Evolutionary conservation across 2,888 invertebrate genomes (phyloP).

Genomic region (Siphlonurus alternatus): DNA sequence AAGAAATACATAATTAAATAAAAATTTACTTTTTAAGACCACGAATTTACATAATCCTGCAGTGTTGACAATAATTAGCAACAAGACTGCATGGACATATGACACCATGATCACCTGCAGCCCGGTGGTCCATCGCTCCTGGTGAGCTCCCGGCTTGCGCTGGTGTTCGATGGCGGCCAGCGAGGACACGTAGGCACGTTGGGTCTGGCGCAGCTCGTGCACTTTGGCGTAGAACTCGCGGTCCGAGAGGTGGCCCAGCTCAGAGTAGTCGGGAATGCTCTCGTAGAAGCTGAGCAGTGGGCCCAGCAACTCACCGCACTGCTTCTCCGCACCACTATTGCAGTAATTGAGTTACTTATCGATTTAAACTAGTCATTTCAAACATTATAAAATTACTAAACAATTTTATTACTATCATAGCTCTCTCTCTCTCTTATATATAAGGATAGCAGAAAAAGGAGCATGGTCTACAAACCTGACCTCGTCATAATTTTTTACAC

Average conservation of each 20-base stretch:
- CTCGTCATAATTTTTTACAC: too few species aligned
- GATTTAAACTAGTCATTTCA: too few species aligned
- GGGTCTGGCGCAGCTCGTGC: slow-evolving; percentile 45
- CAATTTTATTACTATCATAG: too few species aligned
- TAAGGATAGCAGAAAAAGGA: too few species aligned
- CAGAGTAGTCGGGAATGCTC: slow-evolving; percentile 64
- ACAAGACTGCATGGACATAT: too few species aligned
- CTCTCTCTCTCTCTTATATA: too few species aligned
- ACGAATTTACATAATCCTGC: too few species aligned
- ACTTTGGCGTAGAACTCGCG: slow-evolving; percentile 58
- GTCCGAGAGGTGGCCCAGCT: slow-evolving; percentile 55
- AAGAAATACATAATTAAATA: too few species aligned
- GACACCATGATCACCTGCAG: neutral
- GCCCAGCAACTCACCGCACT: slow-evolving; percentile 28
- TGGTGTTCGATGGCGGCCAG: neutral
- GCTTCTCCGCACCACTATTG: neutral
- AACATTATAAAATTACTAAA: too few species aligned
- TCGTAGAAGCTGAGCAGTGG: slow-evolving; percentile 54
- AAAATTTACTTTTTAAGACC: too few species aligned
- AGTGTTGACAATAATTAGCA: too few species aligned
- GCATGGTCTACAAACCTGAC: too few species aligned
- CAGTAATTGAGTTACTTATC: neutral
- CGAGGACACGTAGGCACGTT: slow-evolving; percentile 25
- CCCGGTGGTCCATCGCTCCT: neutral
- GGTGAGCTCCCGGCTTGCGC: neutral